Evolutionary conservation across 2,797 vertebrate species (phyloP), one percentile per base, ranked within the genome.

Genomic region (Calcarius lapponicus): DNA sequence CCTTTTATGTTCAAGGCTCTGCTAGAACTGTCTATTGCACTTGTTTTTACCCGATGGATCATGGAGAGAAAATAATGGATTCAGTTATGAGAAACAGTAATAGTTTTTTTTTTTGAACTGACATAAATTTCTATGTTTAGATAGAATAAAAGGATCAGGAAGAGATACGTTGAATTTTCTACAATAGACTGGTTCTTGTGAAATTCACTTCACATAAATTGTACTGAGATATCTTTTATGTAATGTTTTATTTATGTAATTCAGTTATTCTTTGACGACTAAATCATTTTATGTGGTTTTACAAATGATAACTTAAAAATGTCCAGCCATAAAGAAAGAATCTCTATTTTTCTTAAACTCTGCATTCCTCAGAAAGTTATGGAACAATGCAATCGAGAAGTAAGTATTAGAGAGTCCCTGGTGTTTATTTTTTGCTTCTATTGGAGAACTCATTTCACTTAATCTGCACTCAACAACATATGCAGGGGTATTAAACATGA

Each of bases 171-270:
- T 96, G 95, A 96, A 92, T 97, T 97, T 97, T 90, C 70, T 96
- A 86, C 91, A 97, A 95, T 89, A 94, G 94, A 81, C 65, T 17
- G 31, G 93, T 71, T 90, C 74, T 97, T 96, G 94, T 95, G 96
- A 97, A 96, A 97, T 94, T 95, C 95, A 61, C 85, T 84, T 97
- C 94, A 82, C 80, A 93, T 97, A 97, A 97, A 97, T 97, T 97
- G 82, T 79, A 85, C 86, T 80, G 90, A 95, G 83, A 93, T 15
- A 34, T 94, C 87, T 96, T 97, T 96, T 89, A 54, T 94, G 73
- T 93, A 91, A 97, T 97, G 89, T 97, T 98, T 98, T 98, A 98
- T 97, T 98, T 98, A 97, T 98, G 96, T 95, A 96, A 95, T 97
- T 92, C 96, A 87, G 92, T 96, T 97, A 94, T 97, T 95, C 95